Conservation (phyloP, 2,888 invertebrate genomes). For the Troilus luridus region DNA sequence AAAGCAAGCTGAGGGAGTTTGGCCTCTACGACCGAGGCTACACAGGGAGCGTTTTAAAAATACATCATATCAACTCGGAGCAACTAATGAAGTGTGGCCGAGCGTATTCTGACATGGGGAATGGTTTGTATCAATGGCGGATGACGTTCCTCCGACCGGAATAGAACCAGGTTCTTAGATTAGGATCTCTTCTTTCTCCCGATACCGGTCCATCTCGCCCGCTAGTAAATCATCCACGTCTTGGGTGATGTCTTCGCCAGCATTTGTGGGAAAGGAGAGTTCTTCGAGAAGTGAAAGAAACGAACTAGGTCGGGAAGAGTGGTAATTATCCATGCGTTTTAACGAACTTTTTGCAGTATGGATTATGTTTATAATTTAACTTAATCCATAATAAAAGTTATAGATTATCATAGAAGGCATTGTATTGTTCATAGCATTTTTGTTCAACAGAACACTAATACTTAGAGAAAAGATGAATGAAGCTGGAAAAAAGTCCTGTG, state of each 20-base stretch:
- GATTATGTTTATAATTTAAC: no score
- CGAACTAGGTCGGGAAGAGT: neutral
- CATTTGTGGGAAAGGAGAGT: neutral
- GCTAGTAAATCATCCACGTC: neutral
- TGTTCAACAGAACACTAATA: no score
- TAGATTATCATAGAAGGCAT: no score
- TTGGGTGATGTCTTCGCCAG: neutral
- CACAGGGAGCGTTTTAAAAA: conserved; percentile 20
- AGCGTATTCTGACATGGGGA: conserved; percentile 19
- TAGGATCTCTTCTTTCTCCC: conserved; percentile 15
- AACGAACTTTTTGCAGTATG: no score
- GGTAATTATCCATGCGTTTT: neutral
- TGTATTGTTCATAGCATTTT: no score
- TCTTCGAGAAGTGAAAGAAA: neutral
- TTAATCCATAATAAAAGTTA: no score
- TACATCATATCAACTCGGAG: conserved; percentile 23
- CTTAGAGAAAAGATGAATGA: no score
- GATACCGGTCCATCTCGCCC: neutral
- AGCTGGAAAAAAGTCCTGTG: no score
- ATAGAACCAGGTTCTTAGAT: conserved; percentile 48
- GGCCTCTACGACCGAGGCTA: neutral
- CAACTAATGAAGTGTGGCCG: conserved; percentile 43
- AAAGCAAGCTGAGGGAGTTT: neutral
- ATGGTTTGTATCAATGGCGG: conserved; percentile 44
- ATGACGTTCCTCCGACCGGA: conserved; percentile 20